Conservation (phyloP, 30 jellyfish, hydroid and myxozoan genomes). For the Haliclystus octoradiatus region DNA sequence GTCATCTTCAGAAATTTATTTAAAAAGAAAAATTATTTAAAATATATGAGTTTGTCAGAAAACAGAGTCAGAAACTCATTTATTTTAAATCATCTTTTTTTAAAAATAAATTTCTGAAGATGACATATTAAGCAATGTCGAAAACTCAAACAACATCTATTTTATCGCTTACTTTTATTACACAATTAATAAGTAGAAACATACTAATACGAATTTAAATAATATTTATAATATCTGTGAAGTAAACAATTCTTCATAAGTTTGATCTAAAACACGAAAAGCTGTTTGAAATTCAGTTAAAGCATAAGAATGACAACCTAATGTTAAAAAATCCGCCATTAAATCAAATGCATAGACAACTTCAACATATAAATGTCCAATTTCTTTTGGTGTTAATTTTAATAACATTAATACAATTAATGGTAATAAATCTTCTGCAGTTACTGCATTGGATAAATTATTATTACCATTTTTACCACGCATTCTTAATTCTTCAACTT, state of each 20-base stretch:
- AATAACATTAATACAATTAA: slow-evolving; percentile 59
- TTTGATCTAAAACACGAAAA: slow-evolving; percentile 75
- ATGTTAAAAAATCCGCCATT: slow-evolving; percentile 75
- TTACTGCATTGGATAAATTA: slow-evolving; percentile 36
- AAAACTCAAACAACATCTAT: too few relatives aligned
- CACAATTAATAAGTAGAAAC: too few relatives aligned
- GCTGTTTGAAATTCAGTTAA: slow-evolving; percentile 81
- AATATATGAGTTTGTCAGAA: too few relatives aligned
- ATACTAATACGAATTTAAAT: too few relatives aligned
- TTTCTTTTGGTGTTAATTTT: slow-evolving; percentile 59
- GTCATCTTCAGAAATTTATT: too few relatives aligned
- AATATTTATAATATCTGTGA: too few relatives aligned
- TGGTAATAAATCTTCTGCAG: slow-evolving; percentile 88
- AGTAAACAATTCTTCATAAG: slow-evolving; percentile 86
- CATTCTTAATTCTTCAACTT: slow-evolving; percentile 68
- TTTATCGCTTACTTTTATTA: too few relatives aligned
- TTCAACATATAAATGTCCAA: slow-evolving; percentile 62
- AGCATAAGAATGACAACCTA: slow-evolving; percentile 94
- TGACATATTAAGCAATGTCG: too few relatives aligned
- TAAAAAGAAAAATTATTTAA: too few relatives aligned
- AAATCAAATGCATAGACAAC: slow-evolving; percentile 49
- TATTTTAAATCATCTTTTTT: too few relatives aligned
- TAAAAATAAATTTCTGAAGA: too few relatives aligned
- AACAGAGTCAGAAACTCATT: too few relatives aligned
- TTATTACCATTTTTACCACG: slow-evolving; percentile 1